Conservation (phyloP, 2,113 vertebrate species). For the Mus pahari region DNA sequence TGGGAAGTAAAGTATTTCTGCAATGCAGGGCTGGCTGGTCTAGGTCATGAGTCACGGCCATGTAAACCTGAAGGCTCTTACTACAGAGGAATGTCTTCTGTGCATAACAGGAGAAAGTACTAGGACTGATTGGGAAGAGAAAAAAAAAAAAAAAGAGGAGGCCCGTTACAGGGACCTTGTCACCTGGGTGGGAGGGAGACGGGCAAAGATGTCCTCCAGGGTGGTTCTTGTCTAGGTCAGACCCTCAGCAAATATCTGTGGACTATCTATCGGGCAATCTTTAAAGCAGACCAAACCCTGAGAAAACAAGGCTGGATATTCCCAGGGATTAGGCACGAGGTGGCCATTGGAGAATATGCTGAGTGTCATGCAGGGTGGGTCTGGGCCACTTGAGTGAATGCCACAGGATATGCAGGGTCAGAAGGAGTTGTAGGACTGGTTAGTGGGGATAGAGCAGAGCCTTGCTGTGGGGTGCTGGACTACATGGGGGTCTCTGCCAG, state of each 20-base stretch:
- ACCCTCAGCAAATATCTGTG: neutral
- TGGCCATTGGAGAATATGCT: neutral
- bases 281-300: neutral
- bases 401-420: neutral
- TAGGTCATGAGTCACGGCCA: neutral
- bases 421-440: neutral
- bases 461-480: neutral
- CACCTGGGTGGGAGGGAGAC: neutral
- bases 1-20: neutral
- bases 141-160: neutral
- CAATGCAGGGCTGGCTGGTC: neutral
- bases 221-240: too few relatives aligned
- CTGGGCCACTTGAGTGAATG: neutral
- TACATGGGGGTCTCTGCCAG: neutral
- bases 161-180: neutral
- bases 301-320: too few relatives aligned
- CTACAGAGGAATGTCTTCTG: neutral
- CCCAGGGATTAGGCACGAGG: too few relatives aligned
- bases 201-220: neutral
- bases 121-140: neutral
- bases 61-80: too few relatives aligned
- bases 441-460: too few relatives aligned
- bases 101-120: neutral
- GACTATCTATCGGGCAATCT: too few relatives aligned
- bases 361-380: neutral